Conservation (phyloP, 2,888 invertebrate species). For the Eledona agricola region DNA sequence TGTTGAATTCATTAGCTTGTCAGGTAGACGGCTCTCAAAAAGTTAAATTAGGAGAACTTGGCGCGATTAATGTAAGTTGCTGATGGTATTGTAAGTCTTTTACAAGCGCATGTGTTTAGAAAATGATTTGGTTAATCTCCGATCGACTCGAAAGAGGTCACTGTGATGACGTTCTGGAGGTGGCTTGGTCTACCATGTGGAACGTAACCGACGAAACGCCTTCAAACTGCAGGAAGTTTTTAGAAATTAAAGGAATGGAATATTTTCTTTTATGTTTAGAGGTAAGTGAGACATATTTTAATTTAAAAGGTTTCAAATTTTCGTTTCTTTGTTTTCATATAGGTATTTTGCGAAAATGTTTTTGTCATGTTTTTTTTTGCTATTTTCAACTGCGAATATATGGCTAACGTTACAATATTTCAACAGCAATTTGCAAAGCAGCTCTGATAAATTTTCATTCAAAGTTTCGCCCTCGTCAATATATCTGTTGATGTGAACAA, state of each 20-base stretch:
- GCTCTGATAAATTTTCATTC: too few species aligned
- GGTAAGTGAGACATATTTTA: constrained; percentile 64
- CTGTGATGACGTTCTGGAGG: constrained; percentile 96
- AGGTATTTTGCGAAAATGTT: too few species aligned
- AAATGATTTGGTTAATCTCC: constrained; percentile 88
- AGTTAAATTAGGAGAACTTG: constrained; percentile 86
- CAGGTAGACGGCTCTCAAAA: constrained; percentile 96
- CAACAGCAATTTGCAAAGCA: too few species aligned
- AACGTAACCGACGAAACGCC: constrained; percentile 97
- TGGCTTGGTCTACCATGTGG: constrained; percentile 99
- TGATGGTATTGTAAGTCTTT: constrained; percentile 38
- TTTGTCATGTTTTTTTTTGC: too few species aligned
- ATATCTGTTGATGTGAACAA: too few species aligned
- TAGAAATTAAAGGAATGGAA: constrained; percentile 88
- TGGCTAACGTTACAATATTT: too few species aligned
- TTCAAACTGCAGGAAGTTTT: constrained; percentile 89
- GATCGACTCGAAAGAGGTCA: constrained; percentile 78
- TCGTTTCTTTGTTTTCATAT: too few species aligned
- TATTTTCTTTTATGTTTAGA: constrained; percentile 88
- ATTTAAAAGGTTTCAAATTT: not conserved
- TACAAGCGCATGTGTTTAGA: too few species aligned
- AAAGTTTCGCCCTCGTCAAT: too few species aligned
- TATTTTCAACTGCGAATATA: too few species aligned
- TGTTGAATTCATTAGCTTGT: constrained; percentile 94
- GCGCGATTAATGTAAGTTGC: constrained; percentile 78